Base-by-base conservation (phyloP, 2,797 vertebrate genomes). In the Peromyscus melanophrys region DNA sequence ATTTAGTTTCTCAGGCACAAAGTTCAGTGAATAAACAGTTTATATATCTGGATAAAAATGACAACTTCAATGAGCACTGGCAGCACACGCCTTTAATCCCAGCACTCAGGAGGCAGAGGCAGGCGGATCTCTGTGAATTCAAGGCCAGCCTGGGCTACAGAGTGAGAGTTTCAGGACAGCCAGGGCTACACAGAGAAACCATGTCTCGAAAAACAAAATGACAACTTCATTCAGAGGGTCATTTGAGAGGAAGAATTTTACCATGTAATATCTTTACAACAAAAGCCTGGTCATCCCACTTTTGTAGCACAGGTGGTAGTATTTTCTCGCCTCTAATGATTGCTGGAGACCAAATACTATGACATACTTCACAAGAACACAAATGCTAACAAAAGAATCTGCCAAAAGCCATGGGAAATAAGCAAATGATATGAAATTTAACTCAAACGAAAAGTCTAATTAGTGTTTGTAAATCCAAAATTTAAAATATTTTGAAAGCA, bases 1-100 rank as follows among this genome's bases (percentile, higher is more conserved):
- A 85, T 85, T 25, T 92, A 89, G 63, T 94, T 95, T 94, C 21
- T 86, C 29, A 96, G 92, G 57, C n/a, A 93, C 59, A 89, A 82
- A 21, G 4, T 34, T 92, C 29, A 93, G 16, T 23, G 11, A 29
- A 34, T 83, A 61, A 92, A 1, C 40, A 93, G 57, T n/a, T 52
- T 4, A 34, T 10, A 80, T 85, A 31, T 92, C 25, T 69, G 61
- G 34, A 75, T 80, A 40, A 78, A 87, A 94, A 23, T 71, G 11
- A 7, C 63, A n/a, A 55, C 86, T 14, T 92, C 13, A 77, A 21
- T 43, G 71, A 0, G 23, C 11, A 12, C 0, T 40, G 23, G 16
- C 37, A 37, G n/a, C 4, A 11, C 69, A 71, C 2, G 0, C 9
- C 19, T 75, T 27, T 13, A 75, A 75, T 75, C 71, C 4, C 23